Evolutionary conservation across 2,113 vertebrate species (phyloP).

Genomic region (Mystacornis crossleyi): DNA sequence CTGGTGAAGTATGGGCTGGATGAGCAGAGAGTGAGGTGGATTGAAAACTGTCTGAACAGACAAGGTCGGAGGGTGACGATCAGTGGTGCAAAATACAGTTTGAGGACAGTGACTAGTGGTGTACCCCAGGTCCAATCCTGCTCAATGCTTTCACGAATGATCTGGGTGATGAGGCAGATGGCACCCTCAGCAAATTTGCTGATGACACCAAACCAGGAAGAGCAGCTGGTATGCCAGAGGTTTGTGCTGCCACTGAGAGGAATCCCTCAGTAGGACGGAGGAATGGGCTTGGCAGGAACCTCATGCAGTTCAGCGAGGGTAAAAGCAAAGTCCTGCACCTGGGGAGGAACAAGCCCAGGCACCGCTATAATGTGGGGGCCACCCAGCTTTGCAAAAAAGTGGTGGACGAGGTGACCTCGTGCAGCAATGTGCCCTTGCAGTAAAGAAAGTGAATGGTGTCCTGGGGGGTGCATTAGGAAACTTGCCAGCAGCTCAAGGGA

Average conservation of each 20-base stretch:
- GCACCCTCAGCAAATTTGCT: neutral
- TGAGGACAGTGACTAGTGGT: neutral
- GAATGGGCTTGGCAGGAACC: neutral
- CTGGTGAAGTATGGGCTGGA: neutral
- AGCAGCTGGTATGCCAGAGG: neutral
- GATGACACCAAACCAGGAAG: neutral
- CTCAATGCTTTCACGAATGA: neutral
- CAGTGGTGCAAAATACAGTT: neutral
- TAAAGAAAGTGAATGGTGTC: neutral
- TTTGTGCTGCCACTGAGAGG: neutral
- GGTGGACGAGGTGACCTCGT: neutral
- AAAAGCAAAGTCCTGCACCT: neutral
- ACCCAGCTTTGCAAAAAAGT: neutral
- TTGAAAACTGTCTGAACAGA: neutral
- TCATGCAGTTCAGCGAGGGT: neutral
- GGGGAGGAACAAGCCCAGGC: neutral
- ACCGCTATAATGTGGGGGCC: neutral
- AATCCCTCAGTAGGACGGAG: neutral
- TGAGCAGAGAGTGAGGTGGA: neutral
- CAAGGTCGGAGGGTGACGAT: neutral
- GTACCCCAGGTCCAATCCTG: neutral
- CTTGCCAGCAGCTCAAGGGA: neutral
- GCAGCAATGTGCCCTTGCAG: neutral
- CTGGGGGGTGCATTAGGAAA: neutral
- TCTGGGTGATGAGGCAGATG: neutral